Base-by-base conservation (phyloP, 2,797 vertebrate species). In the Apodemus agrarius region DNA sequence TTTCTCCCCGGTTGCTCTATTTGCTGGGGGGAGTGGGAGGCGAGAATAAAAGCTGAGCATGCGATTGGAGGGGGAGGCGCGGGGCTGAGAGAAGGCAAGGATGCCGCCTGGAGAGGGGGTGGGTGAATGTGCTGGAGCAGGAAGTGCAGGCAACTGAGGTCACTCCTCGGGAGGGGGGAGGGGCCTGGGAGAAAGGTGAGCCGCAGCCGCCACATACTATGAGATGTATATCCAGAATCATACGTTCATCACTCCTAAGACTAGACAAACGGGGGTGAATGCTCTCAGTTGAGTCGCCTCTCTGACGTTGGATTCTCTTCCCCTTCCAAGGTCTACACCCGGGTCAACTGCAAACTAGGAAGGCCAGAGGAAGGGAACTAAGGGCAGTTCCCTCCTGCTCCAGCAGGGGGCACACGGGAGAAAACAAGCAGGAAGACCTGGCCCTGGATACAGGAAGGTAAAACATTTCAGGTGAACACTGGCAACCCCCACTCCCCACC, bases 341-440 rank as follows among this genome's bases (percentile, higher is more conserved):
- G 67, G 14, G n/a, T 57, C 65, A 83, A 29, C 0, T 57, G 52
- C 65, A 75, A 52, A 54, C 86, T 76, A n/a, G 82, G 54, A 90
- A 94, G 83, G 22, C 29, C 85, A 1, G 69, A 78, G 54, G 57
- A 63, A 61, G 2, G 46, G 46, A 69, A 52, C 37, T 40, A 59
- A 81, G 85, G 16, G 1, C 46, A 4, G 1, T 80, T 80, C 93
- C 67, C 78, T 65, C 37, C 14, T 0, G 34, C 13, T 81, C 95
- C 96, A 96, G 86, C 89, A 95, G 95, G 94, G 90, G 93, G 86
- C 9, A 26, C 80, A 17, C 12, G 16, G 63, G 46, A 92, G 34
- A 80, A 57, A 65, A 72, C 31, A 26, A 40, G 22, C 40, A 0
- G 1, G 12, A 17, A 84, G 65, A 22, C 16, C 80, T 8, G 65